These are phyloP conservation scores for Phortica magna DNA, from an alignment of 2,888 invertebrate species.

Conservation along the genomic window DNA sequence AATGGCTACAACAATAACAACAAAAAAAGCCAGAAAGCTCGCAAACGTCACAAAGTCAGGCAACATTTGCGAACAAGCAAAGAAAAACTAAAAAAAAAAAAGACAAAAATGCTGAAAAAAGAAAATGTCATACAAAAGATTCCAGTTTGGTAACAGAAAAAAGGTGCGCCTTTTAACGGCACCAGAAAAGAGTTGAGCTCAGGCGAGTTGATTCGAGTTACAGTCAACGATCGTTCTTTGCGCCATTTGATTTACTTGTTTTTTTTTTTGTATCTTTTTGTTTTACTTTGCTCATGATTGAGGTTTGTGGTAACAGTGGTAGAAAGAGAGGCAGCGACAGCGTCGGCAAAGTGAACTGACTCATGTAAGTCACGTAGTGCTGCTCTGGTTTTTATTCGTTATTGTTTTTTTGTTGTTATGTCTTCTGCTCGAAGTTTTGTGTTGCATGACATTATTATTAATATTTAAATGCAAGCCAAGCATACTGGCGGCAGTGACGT, in stretches of 20 bases:
- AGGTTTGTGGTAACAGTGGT: background rate
- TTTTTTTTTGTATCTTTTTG: background rate
- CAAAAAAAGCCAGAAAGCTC: background rate
- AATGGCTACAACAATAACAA: constrained; percentile 1
- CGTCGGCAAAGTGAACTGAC: background rate
- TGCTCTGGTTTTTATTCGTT: background rate
- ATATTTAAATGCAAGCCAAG: constrained; percentile 67
- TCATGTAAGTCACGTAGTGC: constrained; percentile 29
- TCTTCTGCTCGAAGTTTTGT: constrained; percentile 47
- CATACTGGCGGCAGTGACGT: background rate
- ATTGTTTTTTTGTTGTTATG: constrained; percentile 6
- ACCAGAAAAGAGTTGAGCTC: constrained; percentile 17
- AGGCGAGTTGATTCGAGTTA: background rate
- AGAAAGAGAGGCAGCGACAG: background rate
- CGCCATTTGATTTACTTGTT: background rate
- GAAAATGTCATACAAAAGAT: constrained; percentile 20
- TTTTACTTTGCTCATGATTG: background rate
- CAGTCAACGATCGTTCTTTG: background rate
- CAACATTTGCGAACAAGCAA: background rate
- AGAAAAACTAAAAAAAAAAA: background rate
- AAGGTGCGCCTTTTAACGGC: constrained; percentile 11
- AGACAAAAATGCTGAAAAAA: too few relatives aligned
- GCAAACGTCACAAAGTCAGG: constrained; percentile 15
- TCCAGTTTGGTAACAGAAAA: constrained; percentile 6
- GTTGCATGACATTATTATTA: constrained; percentile 70